phyloP scores from a whole-genome alignment of 1,140 invertebrate genomes.

The Sitodiplosis mosellana region DNA sequence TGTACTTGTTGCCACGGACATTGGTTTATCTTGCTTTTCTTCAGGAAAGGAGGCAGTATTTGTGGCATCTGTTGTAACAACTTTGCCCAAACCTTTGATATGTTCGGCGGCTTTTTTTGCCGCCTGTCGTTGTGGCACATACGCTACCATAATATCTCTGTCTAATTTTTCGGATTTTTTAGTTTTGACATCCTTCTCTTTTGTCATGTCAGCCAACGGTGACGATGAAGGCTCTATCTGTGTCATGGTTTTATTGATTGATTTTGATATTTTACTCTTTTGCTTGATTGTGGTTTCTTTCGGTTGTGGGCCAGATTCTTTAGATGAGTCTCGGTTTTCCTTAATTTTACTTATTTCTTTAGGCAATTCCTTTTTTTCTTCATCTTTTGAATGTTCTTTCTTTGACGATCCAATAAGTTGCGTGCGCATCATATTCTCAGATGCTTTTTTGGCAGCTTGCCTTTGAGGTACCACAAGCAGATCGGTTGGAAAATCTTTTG shows the following conservation, averaged over 20 bases:
- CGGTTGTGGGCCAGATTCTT: not conserved
- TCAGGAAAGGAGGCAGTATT: not conserved
- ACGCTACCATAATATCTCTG: conserved; percentile 50
- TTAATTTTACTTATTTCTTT: conserved; percentile 3
- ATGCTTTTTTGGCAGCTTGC: conserved; percentile 77
- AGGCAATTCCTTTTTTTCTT: conserved; percentile 9
- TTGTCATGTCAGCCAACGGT: not conserved
- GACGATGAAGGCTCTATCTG: not conserved
- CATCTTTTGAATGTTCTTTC: conserved; percentile 15
- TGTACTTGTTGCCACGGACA: not conserved
- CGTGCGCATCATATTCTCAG: conserved; percentile 51
- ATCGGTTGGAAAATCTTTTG: conserved; percentile 46
- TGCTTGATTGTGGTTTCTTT: not conserved
- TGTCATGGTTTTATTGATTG: not conserved
- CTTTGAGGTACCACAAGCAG: conserved; percentile 77
- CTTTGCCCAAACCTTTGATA: conserved; percentile 57
- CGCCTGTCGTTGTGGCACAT: conserved; percentile 75
- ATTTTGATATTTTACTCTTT: not conserved
- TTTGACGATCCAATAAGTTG: conserved; percentile 15
- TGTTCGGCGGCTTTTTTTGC: conserved; percentile 81
- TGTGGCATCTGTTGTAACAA: conserved; percentile 13
- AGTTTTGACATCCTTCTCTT: not conserved
- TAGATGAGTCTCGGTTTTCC: conserved; percentile 6
- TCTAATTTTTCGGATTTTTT: conserved; percentile 30
- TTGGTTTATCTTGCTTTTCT: not conserved